Evolutionary conservation across 2,797 vertebrate species (phyloP), one percentile per base, ranked within the genome.

Genomic region (Moxostoma hubbsi): DNA sequence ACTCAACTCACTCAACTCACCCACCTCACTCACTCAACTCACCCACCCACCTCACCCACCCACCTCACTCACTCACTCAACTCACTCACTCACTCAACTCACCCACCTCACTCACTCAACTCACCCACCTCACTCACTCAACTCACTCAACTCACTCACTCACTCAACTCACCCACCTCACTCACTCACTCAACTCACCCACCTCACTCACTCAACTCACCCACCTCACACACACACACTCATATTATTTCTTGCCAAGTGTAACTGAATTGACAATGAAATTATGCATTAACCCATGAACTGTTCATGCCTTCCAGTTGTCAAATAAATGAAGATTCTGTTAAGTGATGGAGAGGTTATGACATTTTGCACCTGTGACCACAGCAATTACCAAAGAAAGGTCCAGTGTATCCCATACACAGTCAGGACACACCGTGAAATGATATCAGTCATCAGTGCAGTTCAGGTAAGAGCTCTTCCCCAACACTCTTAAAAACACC

Each of bases 261-360:
- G 71, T 54, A 54, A 54, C 71, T 51, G 47, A 24, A 11, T 49
- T 62, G 12, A 43, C 36, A 66, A 6, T n/a, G n/a, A 59, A 64
- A 61, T 76, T 1, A 59, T 80, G 50, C 36, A 7, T 43, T n/a
- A 71, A 50, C 54, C 7, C 59, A 61, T 15, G 64, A 24, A 55
- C 45, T 46, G 13, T 15, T 45, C 66, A 50, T 55, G 36, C 15
- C 51, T 50, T 24, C 69, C 24, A 15, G 8, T 57, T 13, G 0
- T 64, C 46, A 82, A 85, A 85, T 85, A 82, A 76, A 84, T 51
- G 59, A 11, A 68, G 64, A 63, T 65, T 73, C 59, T 61, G 46
- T 62, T 79, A 82, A 77, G 79, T 85, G 65, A 77, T 47, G 71
- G 5, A 77, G 11, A 4, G 62, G 54, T 57, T 58, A 77, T 69